phyloP scores from a whole-genome alignment of 2,888 invertebrate species.

The Xestia sexstrigata region DNA sequence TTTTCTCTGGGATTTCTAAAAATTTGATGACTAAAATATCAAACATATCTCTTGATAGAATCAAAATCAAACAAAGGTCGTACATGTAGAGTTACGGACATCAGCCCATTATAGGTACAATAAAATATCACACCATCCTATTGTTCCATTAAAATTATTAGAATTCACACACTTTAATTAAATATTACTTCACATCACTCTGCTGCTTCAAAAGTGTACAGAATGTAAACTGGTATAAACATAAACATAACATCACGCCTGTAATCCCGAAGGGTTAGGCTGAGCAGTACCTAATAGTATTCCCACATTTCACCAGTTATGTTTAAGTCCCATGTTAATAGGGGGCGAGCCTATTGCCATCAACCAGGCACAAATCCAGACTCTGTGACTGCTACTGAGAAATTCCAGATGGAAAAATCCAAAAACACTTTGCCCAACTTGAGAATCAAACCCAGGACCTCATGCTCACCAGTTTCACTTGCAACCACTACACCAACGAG shows the following conservation, averaged over 20 bases:
- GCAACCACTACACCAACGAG: too few relatives aligned
- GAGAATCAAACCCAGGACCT: too few relatives aligned
- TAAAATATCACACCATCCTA: neutral
- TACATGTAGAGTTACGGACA: neutral
- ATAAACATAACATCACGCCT: neutral
- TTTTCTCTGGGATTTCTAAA: neutral
- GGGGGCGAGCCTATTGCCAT: too few relatives aligned
- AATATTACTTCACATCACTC: too few relatives aligned
- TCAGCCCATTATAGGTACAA: too few relatives aligned
- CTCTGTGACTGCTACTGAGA: too few relatives aligned
- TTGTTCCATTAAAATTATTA: neutral
- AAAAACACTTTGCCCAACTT: too few relatives aligned
- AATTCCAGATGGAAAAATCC: too few relatives aligned
- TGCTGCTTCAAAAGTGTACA: neutral
- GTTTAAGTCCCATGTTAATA: too few relatives aligned
- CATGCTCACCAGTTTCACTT: too few relatives aligned
- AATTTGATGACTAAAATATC: neutral
- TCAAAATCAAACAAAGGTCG: neutral
- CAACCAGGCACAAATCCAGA: too few relatives aligned
- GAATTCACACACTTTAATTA: neutral
- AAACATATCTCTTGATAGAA: neutral
- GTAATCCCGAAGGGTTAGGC: neutral
- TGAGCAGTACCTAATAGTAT: neutral
- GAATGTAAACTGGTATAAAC: neutral
- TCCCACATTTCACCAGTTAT: too few relatives aligned